A percentile compares a stretch with the other conserved stretches of the same genome.
Conservation (phyloP, 2,888 invertebrate genomes). For the Dexiosoma caninum region DNA sequence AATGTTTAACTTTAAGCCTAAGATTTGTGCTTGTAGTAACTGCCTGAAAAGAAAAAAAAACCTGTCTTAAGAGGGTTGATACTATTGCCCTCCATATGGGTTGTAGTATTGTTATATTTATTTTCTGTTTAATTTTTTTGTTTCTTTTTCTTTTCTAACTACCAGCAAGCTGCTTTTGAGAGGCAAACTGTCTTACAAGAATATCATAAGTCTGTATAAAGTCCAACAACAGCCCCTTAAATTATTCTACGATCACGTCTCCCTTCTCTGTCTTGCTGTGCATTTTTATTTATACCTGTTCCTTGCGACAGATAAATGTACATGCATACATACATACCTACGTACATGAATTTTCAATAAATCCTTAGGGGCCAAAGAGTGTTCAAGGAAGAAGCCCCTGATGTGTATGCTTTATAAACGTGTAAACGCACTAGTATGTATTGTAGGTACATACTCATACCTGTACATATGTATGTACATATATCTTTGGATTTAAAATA, state of each 20-base stretch:
- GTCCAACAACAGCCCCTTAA: neutral
- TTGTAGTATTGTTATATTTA: neutral
- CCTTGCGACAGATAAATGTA: conserved; percentile 35
- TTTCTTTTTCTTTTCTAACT: neutral
- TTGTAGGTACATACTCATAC: neutral
- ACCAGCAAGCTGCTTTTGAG: neutral
- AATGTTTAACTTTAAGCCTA: neutral
- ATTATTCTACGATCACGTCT: neutral
- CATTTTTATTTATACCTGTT: conserved; percentile 34
- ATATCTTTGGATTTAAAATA: neutral
- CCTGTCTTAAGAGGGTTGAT: neutral
- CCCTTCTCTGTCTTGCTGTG: too few relatives aligned
- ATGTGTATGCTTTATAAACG: neutral
- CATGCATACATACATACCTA: too few relatives aligned
- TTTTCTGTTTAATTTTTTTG: neutral
- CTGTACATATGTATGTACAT: neutral
- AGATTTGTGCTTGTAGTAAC: neutral
- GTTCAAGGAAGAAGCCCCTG: conserved; percentile 20
- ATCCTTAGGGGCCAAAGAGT: conserved; percentile 46
- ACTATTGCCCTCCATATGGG: neutral
- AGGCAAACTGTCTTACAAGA: neutral
- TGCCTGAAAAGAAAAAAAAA: too few relatives aligned
- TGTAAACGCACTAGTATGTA: neutral
- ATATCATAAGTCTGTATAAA: neutral
- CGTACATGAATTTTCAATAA: conserved; percentile 36